These are phyloP conservation scores for Bagarius yarrelli DNA, from an alignment of 2,113 vertebrate species.

Conservation along the genomic window DNA sequence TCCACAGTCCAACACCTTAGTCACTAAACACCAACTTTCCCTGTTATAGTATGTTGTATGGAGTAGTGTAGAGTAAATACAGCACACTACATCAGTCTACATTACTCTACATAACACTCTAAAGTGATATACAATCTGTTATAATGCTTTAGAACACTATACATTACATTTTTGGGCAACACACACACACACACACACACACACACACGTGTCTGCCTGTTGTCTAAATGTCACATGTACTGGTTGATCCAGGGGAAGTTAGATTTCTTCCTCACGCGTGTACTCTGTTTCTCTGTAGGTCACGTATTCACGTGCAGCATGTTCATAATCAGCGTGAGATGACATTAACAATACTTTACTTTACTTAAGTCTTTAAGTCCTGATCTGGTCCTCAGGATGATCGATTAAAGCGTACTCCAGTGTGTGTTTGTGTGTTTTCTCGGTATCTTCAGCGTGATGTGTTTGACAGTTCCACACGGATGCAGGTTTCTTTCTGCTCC, in stretches of 20 bases:
- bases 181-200: too few relatives aligned
- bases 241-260: slow-evolving; percentile 25
- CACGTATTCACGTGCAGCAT: slow-evolving; percentile 22
- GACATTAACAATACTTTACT: too few relatives aligned
- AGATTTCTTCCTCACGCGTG: slow-evolving; percentile 9
- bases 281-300: slow-evolving; percentile 28
- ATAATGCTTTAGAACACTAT: too few relatives aligned
- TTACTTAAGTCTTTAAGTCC: too few relatives aligned
- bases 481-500: slow-evolving; percentile 10
- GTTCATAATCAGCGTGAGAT: slow-evolving; percentile 33
- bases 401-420: neutral
- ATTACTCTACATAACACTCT: too few relatives aligned
- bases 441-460: neutral
- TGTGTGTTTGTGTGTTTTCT: neutral
- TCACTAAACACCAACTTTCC: too few relatives aligned
- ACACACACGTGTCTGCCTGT: neutral
- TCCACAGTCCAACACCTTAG: too few relatives aligned
- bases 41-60: too few relatives aligned
- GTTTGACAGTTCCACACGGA: neutral
- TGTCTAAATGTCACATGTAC: neutral
- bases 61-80: too few relatives aligned
- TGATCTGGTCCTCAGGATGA: neutral
- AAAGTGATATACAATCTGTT: too few relatives aligned
- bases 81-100: too few relatives aligned
- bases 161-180: too few relatives aligned